A percentile compares a stretch with the other conserved stretches of the same genome.
Conservation (phyloP, 92 coral and sea anemone genomes). For the Blastomussa wellsi region DNA sequence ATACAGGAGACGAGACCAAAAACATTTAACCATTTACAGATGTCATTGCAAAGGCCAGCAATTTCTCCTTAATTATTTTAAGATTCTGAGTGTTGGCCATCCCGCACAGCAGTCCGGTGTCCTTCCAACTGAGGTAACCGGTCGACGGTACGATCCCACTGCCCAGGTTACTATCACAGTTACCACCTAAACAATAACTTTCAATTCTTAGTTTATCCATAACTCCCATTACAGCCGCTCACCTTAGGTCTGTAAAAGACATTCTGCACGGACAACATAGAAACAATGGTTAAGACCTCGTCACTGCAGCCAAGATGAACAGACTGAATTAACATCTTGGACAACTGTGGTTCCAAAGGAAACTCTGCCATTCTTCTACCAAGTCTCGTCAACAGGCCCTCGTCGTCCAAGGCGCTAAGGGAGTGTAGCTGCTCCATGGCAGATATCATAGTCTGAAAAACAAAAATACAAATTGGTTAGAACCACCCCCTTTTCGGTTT, state of each 20-base stretch:
- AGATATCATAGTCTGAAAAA: conserved; percentile 86
- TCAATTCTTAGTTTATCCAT: too few relatives aligned
- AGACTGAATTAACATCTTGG: conserved; percentile 96
- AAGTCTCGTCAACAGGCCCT: conserved; percentile 89
- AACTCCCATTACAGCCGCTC: background rate
- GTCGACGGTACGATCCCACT: too few relatives aligned
- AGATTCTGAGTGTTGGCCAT: too few relatives aligned
- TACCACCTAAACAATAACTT: background rate
- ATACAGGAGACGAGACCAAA: too few relatives aligned
- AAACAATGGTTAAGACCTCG: conserved; percentile 89
- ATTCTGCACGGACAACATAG: conserved; percentile 96
- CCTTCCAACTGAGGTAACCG: too few relatives aligned
- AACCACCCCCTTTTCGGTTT: background rate
- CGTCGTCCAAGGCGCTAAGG: conserved; percentile 91
- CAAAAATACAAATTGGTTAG: background rate
- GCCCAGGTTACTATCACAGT: background rate
- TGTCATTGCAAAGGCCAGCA: too few relatives aligned
- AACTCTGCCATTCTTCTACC: conserved; percentile 99
- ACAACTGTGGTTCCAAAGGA: conserved; percentile 95
- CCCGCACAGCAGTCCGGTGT: too few relatives aligned
- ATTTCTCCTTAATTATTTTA: too few relatives aligned
- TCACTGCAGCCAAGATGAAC: conserved; percentile 98
- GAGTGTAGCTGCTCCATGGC: conserved; percentile 99
- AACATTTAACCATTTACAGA: too few relatives aligned
- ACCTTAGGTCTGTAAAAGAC: conserved; percentile 99